Evolutionary conservation across 2,113 vertebrate genomes (phyloP).

Genomic region (Malurus alboscapulatus): DNA sequence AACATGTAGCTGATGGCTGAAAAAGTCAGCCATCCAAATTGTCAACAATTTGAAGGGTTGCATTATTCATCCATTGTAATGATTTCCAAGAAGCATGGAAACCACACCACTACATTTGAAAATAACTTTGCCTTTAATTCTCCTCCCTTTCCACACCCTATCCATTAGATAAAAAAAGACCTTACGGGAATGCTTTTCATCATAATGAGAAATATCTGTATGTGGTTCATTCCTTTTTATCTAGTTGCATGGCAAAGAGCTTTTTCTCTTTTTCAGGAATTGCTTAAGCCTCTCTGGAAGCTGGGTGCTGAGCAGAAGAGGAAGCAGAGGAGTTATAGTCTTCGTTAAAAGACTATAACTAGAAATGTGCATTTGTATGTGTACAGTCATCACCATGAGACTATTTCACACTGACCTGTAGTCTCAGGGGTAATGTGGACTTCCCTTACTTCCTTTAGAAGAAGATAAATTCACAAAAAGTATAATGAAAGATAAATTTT

Average conservation of each 20-base stretch:
- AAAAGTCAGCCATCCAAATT: background rate
- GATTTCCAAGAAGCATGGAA: background rate
- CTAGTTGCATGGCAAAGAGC: background rate
- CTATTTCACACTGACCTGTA: background rate
- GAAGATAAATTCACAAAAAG: background rate
- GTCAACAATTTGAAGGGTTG: background rate
- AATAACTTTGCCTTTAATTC: background rate
- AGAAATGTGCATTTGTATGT: background rate
- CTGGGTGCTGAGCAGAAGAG: background rate
- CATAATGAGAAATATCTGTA: background rate
- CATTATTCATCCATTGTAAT: background rate
- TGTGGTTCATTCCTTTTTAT: background rate
- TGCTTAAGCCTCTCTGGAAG: background rate
- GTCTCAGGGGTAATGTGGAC: background rate
- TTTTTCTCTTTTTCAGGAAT: background rate
- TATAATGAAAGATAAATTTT: background rate
- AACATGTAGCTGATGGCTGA: background rate
- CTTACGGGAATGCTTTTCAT: background rate
- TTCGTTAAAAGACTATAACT: background rate
- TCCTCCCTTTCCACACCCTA: background rate
- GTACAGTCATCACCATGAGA: background rate
- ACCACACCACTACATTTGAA: background rate
- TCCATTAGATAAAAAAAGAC: background rate
- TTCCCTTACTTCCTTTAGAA: background rate
- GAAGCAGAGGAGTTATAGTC: background rate